Evolutionary conservation across 2,888 invertebrate genomes (phyloP).

Genomic region (Drosophila mimetica): DNA sequence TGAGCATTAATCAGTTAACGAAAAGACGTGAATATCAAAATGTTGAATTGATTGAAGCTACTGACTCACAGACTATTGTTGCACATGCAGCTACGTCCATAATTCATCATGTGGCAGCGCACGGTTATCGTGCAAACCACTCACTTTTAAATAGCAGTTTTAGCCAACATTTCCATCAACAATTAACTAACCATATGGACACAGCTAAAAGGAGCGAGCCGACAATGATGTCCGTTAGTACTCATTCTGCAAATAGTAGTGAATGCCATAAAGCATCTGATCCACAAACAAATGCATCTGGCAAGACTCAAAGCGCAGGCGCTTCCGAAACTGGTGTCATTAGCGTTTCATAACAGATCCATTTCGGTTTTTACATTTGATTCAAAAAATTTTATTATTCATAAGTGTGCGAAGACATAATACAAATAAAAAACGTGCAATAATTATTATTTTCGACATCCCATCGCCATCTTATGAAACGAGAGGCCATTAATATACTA

Average conservation of each 20-base stretch:
- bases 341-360: constrained; percentile 82
- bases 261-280: constrained; percentile 63
- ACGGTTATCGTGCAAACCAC: constrained; percentile 48
- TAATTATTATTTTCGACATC: constrained; percentile 21
- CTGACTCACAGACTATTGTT: constrained; percentile 23
- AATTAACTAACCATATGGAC: constrained; percentile 77
- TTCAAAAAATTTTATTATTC: not conserved
- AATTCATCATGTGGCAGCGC: constrained; percentile 37
- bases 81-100: constrained; percentile 32
- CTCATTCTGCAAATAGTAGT: constrained; percentile 46
- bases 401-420: constrained; percentile 1
- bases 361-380: not conserved
- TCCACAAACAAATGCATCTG: constrained; percentile 36
- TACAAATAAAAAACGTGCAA: constrained; percentile 23
- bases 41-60: constrained; percentile 32
- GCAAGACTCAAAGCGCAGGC: constrained; percentile 37
- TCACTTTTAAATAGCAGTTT: constrained; percentile 72
- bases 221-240: constrained; percentile 31
- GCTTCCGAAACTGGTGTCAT: constrained; percentile 82
- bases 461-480: constrained; percentile 56
- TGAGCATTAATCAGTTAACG: constrained; percentile 95
- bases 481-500: constrained; percentile 57
- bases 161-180: constrained; percentile 82
- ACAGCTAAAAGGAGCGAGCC: constrained; percentile 39
- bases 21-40: constrained; percentile 85